A percentile compares a stretch with the other conserved stretches of the same genome.
Conservation (phyloP, 2,113 vertebrate species). For the Empidonax traillii region DNA sequence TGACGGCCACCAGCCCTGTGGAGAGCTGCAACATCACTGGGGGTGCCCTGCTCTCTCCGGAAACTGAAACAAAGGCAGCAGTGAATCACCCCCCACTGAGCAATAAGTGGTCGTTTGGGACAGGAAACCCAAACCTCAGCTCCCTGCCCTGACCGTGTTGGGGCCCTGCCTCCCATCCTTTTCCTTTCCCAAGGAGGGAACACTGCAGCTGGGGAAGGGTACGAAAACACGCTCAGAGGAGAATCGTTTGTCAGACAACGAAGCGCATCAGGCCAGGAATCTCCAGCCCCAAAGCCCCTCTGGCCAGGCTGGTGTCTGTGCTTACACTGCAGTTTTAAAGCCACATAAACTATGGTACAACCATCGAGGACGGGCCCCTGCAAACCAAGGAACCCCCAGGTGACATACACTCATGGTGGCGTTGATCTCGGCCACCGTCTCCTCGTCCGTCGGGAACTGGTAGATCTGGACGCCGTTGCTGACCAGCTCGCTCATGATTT, state of each 20-base stretch:
- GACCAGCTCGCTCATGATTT: conserved; percentile 86
- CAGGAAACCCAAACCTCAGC: conserved; percentile 37
- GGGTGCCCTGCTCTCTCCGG: fast-evolving
- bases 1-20: fast-evolving
- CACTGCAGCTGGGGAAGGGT: background rate
- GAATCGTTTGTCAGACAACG: background rate
- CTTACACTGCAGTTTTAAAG: background rate
- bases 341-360: fast-evolving
- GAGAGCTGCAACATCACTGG: background rate
- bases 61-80: background rate
- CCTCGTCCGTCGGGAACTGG: conserved; percentile 83
- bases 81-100: background rate
- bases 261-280: fast-evolving
- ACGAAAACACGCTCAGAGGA: background rate
- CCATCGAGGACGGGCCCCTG: fast-evolving
- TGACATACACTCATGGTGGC: conserved; percentile 82
- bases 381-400: background rate
- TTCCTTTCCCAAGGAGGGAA: background rate
- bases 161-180: conserved; percentile 13
- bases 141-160: background rate
- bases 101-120: background rate
- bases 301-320: background rate
- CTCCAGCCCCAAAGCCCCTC: background rate
- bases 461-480: conserved; percentile 86
- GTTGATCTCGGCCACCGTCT: conserved; percentile 84